Evolutionary conservation across 2,113 vertebrate species (phyloP), one percentile per base, ranked within the genome.

Genomic region (Colossoma macropomum): DNA sequence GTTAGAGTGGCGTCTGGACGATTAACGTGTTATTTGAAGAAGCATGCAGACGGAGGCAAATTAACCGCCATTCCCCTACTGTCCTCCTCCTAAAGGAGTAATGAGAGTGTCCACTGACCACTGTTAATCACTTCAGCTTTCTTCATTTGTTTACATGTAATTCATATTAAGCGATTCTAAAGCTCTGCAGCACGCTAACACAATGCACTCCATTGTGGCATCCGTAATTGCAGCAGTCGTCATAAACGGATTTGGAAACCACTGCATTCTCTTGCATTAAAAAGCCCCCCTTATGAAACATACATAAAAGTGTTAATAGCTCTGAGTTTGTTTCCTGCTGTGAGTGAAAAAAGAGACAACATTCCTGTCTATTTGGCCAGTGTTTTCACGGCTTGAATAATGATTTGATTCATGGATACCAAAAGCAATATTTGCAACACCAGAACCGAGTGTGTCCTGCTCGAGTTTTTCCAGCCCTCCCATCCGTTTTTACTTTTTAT

Each of bases 401-500:
- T 78, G 79, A 86, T 80, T 87, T 92, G 89, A 85, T 92, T 93
- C 90, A 89, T 75, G 62, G 80, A 88, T 90, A 87, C 86, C 79
- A 84, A 86, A 88, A 89, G 86, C 81, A 89, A 87, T 87, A 86
- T 91, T 91, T 91, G 84, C 87, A 73, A 89, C 88, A 89, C 88
- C 82, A 90, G 76, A 88, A 75, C 71, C 85, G 85, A 91, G 91
- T 88, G 84, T 90, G 88, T 87, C 84, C 86, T 82, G 89, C 90
- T 92, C 84, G 84, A 86, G 85, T 88, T 92, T 93, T 93, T 91
- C 91, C 90, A 87, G 77, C 65, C 84, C 89, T 87, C 34, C 77
- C 75, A 88, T 89, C 80, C 21, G 34, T 77, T 89, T 88, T 87
- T 86, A 77, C 88, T 88, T 92, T 92, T 92, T 90, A 93, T 91